Percentiles rank a stretch among this genome's conserved stretches.
Evolutionary conservation across 2,113 vertebrate genomes (phyloP).

Genomic region (Gila orcuttii): DNA sequence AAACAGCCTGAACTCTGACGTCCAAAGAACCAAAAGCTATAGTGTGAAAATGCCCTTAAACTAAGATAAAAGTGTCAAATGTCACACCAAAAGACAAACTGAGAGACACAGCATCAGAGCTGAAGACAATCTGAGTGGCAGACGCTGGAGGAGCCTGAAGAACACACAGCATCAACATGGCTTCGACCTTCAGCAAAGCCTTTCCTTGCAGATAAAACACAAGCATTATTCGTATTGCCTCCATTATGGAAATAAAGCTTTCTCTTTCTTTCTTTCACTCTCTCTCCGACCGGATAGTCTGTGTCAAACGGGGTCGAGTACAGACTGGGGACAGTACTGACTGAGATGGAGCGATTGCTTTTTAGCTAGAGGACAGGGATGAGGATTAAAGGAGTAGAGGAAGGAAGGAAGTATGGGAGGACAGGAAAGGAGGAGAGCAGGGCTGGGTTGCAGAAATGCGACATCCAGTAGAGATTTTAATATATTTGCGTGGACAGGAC

Average conservation of each 20-base stretch:
- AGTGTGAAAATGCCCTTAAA: not conserved
- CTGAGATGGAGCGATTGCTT: not conserved
- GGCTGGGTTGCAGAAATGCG: not conserved
- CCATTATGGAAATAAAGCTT: constrained; percentile 46
- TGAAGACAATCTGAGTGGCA: not conserved
- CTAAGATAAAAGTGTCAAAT: not conserved
- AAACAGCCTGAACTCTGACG: not conserved
- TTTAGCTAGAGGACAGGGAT: constrained; percentile 13
- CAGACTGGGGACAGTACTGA: constrained; percentile 8
- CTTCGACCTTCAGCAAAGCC: constrained; percentile 45
- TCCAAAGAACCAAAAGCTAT: not conserved
- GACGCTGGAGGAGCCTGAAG: constrained; percentile 7
- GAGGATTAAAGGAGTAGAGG: constrained; percentile 10
- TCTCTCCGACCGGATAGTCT: not conserved
- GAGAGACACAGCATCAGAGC: not conserved
- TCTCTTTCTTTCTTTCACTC: constrained; percentile 9
- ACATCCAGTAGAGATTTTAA: not conserved
- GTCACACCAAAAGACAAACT: not conserved
- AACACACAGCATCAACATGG: constrained; percentile 36
- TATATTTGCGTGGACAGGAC: not conserved
- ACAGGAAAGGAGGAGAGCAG: not conserved
- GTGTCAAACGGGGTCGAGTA: constrained; percentile 31
- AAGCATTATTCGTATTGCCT: constrained; percentile 27
- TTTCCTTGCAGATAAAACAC: constrained; percentile 22
- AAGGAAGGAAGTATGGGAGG: constrained; percentile 18